Evolutionary conservation across 2,888 invertebrate genomes (phyloP), one percentile per base, ranked within the genome.

Genomic region (Seira ritae): DNA sequence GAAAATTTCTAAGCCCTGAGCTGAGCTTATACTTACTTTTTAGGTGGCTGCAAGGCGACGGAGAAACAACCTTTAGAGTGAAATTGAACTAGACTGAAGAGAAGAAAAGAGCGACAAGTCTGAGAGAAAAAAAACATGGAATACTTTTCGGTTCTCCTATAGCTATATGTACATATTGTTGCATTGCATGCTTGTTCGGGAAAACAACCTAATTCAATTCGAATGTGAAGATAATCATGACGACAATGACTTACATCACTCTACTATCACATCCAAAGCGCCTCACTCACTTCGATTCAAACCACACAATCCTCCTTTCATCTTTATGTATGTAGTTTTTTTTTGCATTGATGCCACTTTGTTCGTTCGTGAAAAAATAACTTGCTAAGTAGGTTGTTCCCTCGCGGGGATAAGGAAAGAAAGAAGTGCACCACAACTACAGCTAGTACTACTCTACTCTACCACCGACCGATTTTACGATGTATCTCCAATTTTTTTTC

Each of bases 221-320:
- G 55, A 76, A 67, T 46, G 62, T 20, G 15, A 69, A 23, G 68
- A 55, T 75, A 50, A 75, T 55, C 23, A 60, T 55, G 60, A 76
- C 20, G 76, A 69, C 20, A 24, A 76, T 42, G 68, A 76, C 76
- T 76, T 76, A 37, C 37, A 75, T 76, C 68, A 76, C 20, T n/a
- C n/a, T n/a, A n/a, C n/a, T n/a, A n/a, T n/a, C n/a, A n/a, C n/a
- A n/a, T n/a, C n/a, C n/a, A n/a, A n/a, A 68, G 23, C 31, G 46
- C 67, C 24, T 24, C 31, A 31, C 24, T 8, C 19, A 31, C 31
- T 10, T 6, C 23, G n/a, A n/a, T n/a, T n/a, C n/a, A n/a, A n/a
- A 31, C 67, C 4, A 31, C 67, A 23, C 10, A 22, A 65, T 17
- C 22, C 10, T n/a, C n/a, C 31, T 31, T 31, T 31, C 31, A 31